Conservation (phyloP, 2,888 invertebrate species). For the Orthosia gracilis region DNA sequence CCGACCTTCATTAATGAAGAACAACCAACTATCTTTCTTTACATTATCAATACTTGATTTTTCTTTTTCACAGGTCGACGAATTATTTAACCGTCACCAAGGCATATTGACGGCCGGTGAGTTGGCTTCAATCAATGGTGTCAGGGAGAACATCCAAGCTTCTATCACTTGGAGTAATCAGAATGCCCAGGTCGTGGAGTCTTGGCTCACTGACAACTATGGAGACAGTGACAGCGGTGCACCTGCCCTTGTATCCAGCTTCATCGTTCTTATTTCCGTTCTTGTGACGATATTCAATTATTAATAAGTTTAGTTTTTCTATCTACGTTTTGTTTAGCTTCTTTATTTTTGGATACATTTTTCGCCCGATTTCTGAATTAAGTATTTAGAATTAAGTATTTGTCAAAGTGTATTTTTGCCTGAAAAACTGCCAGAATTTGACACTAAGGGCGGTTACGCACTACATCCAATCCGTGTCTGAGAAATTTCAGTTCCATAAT, state of each 20-base stretch:
- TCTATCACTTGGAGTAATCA: slow-evolving; percentile 81
- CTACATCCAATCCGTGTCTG: too few species aligned
- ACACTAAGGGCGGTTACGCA: too few species aligned
- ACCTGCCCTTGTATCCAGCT: slow-evolving; percentile 72
- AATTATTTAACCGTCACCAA: slow-evolving; percentile 73
- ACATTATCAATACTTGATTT: neutral
- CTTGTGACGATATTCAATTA: slow-evolving; percentile 72
- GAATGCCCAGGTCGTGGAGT: slow-evolving; percentile 75
- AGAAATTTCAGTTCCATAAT: too few species aligned
- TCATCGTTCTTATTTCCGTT: slow-evolving; percentile 76
- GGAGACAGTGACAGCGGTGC: slow-evolving; percentile 64
- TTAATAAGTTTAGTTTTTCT: slow-evolving; percentile 41
- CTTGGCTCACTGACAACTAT: slow-evolving; percentile 79
- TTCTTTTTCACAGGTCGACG: slow-evolving; percentile 73
- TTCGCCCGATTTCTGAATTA: neutral
- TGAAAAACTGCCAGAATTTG: too few species aligned
- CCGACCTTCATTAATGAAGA: too few species aligned
- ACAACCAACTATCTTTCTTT: neutral
- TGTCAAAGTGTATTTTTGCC: too few species aligned
- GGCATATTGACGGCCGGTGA: slow-evolving; percentile 83
- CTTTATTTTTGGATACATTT: neutral
- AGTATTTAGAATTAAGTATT: too few species aligned
- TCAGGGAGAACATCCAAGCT: slow-evolving; percentile 83
- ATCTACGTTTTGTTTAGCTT: slow-evolving; percentile 4
- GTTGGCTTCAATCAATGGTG: slow-evolving; percentile 77